Conservation (phyloP, 2,113 vertebrate species). For the Globicephala melas region DNA sequence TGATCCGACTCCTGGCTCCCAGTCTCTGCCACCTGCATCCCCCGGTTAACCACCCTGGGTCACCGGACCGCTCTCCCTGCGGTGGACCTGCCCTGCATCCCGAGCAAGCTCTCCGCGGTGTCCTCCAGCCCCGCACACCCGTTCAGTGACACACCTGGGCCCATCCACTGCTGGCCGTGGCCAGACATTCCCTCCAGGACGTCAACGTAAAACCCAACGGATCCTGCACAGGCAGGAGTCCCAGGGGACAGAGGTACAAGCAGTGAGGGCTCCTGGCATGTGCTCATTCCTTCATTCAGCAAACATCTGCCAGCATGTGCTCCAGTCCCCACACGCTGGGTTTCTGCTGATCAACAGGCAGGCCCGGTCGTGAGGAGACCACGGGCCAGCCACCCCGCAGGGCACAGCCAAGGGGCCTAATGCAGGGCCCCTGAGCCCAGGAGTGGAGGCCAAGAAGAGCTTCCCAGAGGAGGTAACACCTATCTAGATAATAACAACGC, state of each 20-base stretch:
- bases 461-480: neutral
- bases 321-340: too few relatives aligned
- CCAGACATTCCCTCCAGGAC: rapidly evolving
- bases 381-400: neutral
- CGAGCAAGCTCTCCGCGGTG: rapidly evolving
- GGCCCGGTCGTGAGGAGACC: neutral
- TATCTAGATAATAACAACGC: neutral
- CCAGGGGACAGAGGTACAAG: too few relatives aligned
- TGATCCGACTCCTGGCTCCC: neutral
- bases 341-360: neutral
- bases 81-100: too few relatives aligned
- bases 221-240: neutral
- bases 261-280: neutral
- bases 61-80: too few relatives aligned
- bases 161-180: rapidly evolving
- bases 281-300: neutral
- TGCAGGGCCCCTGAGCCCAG: neutral
- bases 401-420: neutral
- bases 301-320: rapidly evolving
- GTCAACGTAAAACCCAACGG: neutral
- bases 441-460: neutral
- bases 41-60: too few relatives aligned
- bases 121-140: neutral
- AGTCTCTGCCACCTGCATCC: neutral
- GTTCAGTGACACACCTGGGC: neutral